A percentile compares a stretch with the other conserved stretches of the same genome.
Conservation (phyloP, 2,888 invertebrate genomes). For the Buathra laborator region DNA sequence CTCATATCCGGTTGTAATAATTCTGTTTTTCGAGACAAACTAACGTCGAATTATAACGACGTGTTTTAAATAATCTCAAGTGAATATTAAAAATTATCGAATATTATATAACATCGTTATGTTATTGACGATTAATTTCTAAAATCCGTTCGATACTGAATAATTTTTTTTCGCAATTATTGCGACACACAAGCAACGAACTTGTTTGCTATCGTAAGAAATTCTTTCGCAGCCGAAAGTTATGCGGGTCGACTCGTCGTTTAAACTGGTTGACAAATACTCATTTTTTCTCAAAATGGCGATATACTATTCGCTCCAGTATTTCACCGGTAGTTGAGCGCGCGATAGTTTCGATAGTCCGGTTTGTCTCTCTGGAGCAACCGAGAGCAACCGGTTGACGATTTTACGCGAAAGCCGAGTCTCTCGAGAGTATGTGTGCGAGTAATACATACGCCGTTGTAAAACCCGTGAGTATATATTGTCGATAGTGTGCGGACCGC, state of each 20-base stretch:
- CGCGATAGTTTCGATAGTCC: slow-evolving; percentile 47
- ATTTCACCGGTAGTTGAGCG: slow-evolving; percentile 48
- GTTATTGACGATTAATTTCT: too few relatives aligned
- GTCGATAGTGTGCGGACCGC: neutral
- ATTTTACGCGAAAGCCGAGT: slow-evolving; percentile 60
- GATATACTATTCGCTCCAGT: slow-evolving; percentile 54
- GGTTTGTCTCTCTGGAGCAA: slow-evolving; percentile 27
- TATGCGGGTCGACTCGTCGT: neutral
- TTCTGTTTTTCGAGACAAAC: too few relatives aligned
- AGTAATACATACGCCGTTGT: slow-evolving; percentile 18
- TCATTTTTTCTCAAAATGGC: slow-evolving; percentile 24
- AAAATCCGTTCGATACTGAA: too few relatives aligned
- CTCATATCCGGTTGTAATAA: too few relatives aligned
- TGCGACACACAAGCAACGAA: neutral
- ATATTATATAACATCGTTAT: too few relatives aligned
- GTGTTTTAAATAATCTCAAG: too few relatives aligned
- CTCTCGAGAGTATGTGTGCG: neutral
- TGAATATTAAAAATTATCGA: too few relatives aligned
- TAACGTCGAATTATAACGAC: too few relatives aligned
- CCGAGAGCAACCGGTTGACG: slow-evolving; percentile 41
- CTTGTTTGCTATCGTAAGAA: neutral
- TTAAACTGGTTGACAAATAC: neutral
- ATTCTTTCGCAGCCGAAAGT: neutral
- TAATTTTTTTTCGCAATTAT: neutral
- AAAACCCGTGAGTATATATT: slow-evolving; percentile 8